Evolutionary conservation across 1,140 invertebrate genomes (phyloP), one percentile per base, ranked within the genome.

Genomic region (Eubasilissa regina): DNA sequence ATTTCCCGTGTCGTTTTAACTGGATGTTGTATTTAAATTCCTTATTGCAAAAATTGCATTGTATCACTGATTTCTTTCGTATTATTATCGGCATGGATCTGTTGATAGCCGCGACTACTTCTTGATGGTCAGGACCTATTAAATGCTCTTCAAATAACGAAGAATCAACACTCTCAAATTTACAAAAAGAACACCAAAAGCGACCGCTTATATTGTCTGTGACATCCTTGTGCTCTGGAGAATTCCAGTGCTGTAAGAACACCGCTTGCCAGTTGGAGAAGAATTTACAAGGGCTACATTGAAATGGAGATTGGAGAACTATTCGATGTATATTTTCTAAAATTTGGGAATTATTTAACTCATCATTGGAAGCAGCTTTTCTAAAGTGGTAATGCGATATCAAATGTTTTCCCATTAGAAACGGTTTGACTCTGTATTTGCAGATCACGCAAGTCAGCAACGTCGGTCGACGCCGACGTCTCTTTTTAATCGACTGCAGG

Each of bases 351-450:
- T 89, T 88, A 48, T 92, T 90, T 35, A 86, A 85, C 17, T 87
- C 85, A 75, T 89, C 89, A 58, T 86, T 87, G n/a, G 89, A 87
- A 77, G 90, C 89, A 78, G 92, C 91, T 84, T 93, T 93, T 83
- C 93, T 90, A 84, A 93, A 95, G 85, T 96, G 95, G 86, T 94
- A 96, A 86, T 94, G 94, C 43, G 94, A 96, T 75, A 96, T 94
- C 72, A 96, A 89, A 87, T 96, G 95, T 85, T 95, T 95, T 73
- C 95, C 94, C 87, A 96, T 93, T 80, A 94, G 87, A 77, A 93
- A 89, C 3, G 90, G 89, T 72, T 90, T 90, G 25, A 95, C 93
- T 81, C 91, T 90, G 13, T 92, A 92, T 43, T 90, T 90, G 80
- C 94, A 96, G 73, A 94, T 93, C 56, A 91, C 90, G 84, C 94